Conservation (phyloP, 2,888 invertebrate genomes). For the Xylophagus ater region DNA sequence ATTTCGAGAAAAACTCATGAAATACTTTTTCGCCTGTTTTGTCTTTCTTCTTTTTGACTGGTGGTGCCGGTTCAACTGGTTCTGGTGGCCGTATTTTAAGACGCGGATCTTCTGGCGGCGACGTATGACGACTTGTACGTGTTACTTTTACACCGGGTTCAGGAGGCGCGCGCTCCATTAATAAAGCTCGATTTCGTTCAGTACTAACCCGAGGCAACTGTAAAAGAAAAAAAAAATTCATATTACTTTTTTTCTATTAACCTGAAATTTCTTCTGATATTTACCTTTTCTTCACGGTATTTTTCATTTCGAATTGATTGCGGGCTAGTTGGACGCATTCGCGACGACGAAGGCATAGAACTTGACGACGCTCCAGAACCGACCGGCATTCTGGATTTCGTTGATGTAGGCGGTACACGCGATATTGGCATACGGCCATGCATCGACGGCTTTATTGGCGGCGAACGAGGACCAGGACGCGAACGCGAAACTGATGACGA, state of each 20-base stretch:
- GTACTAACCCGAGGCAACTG: slow-evolving; percentile 18
- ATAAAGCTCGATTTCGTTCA: slow-evolving; percentile 25
- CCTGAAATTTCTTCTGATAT: background rate
- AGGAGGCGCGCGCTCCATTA: slow-evolving; percentile 21
- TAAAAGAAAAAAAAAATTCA: background rate
- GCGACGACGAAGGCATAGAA: slow-evolving; percentile 25
- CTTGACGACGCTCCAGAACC: slow-evolving; percentile 20
- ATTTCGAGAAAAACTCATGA: background rate
- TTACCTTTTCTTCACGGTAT: slow-evolving; percentile 32
- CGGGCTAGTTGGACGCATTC: slow-evolving; percentile 33
- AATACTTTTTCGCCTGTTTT: slow-evolving; percentile 38
- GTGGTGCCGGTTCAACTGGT: slow-evolving; percentile 41
- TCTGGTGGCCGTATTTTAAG: slow-evolving; percentile 44
- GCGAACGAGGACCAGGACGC: slow-evolving; percentile 35
- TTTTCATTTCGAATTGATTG: slow-evolving; percentile 27
- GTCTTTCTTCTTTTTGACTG: slow-evolving; percentile 38
- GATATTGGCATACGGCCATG: slow-evolving; percentile 20
- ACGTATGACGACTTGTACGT: slow-evolving; percentile 32
- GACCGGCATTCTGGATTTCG: slow-evolving; percentile 9
- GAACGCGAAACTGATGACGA: slow-evolving; percentile 48
- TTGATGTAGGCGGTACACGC: slow-evolving; percentile 23
- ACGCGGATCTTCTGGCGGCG: slow-evolving; percentile 47
- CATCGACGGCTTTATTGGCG: slow-evolving; percentile 29
- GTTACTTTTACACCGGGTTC: slow-evolving; percentile 23
- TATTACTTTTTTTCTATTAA: background rate